Evolutionary conservation across 2,888 invertebrate genomes (phyloP), one percentile per base, ranked within the genome.

Genomic region (Pandemis cinnamomeana): DNA sequence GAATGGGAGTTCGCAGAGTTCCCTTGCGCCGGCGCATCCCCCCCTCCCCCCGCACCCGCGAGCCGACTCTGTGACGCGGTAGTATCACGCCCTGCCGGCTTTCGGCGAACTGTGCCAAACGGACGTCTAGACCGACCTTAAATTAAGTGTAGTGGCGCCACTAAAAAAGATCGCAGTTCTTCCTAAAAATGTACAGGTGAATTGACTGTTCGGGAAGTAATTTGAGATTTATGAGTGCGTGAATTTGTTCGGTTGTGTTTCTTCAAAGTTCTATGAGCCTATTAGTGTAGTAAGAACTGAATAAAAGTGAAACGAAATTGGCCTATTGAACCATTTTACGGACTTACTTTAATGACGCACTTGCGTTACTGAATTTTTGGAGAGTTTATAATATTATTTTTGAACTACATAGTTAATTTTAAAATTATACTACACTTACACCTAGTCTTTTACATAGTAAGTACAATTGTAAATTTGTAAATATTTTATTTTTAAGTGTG

Each of bases 91-190:
- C 85, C 83, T 93, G 93, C 93, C 93, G 93, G 87, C 84, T 83
- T 93, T 94, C 94, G 94, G 93, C 88, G 92, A 93, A 81, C 83
- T 94, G 94, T 94, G 94, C 94, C 94, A 94, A 94, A 94, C 94
- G 85, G 94, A 94, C 89, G 94, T 94, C 84, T 94, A 91, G 86
- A 90, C 87, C 83, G 83, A 83, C 78, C 48, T 78, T 78, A 71
- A 81, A 79, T 80, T n/a, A 80, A 90, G 88, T 89, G 87, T 85
- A 87, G 87, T 87, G 85, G 82, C 76, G 80, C 81, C 81, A 83
- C 78, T 46, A 46, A 46, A 46, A 83, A 75, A 84, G 81, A 88
- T 89, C 86, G 80, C 84, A 87, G 91, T 88, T 92, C 90, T 91
- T 92, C 90, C 91, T 87, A 83, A 83, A 80, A 77, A 81, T 71